Base-by-base conservation (phyloP, 2,797 vertebrate genomes). In the Artibeus jamaicensis region DNA sequence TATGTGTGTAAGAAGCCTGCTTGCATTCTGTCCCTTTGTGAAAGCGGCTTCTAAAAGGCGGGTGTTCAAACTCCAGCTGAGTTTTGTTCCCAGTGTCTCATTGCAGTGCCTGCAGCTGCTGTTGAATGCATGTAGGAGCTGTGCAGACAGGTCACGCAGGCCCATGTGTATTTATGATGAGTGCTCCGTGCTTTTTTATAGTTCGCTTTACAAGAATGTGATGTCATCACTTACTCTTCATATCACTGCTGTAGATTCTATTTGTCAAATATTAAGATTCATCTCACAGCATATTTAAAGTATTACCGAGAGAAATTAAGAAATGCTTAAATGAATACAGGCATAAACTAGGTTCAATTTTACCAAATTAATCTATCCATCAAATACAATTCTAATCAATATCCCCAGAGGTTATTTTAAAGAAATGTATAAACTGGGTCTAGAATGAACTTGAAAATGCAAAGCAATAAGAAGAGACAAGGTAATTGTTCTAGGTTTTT, bases 381-480 rank as follows among this genome's bases (percentile, higher is more conserved):
- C 62, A 89, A 97, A 48, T 65, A 42, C 1, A 86, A 86, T 82
- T 71, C 42, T 67, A 91, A 82, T 79, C 55, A 86, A 86, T 46
- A 65, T n/a, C 32, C 24, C 74, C 18, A 37, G 6, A 62, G 16
- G 22, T 82, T 74, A 78, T 94, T 78, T 94, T 92, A 32, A 79
- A 83, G 42, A 86, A 86, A 83, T 29, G 55, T 55, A 73, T 71
- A 93, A 96, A 12, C 10, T 89, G 74, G 65, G 89, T 86, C 44
- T 86, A 78, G 91, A 97, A 78, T 89, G 95, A 86, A 93, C 22
- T 74, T 94, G 84, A 78, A 94, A 93, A 82, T 88, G 15, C 55
- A 95, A 93, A 93, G 39, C 46, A 89, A 24, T 59, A 78, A 55
- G 15, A 71, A 95, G 62, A 55, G 18, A 39, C 70, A 50, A 89